These are phyloP conservation scores for Pantala flavescens DNA, from an alignment of 1,140 invertebrate genomes.

Conservation along the genomic window DNA sequence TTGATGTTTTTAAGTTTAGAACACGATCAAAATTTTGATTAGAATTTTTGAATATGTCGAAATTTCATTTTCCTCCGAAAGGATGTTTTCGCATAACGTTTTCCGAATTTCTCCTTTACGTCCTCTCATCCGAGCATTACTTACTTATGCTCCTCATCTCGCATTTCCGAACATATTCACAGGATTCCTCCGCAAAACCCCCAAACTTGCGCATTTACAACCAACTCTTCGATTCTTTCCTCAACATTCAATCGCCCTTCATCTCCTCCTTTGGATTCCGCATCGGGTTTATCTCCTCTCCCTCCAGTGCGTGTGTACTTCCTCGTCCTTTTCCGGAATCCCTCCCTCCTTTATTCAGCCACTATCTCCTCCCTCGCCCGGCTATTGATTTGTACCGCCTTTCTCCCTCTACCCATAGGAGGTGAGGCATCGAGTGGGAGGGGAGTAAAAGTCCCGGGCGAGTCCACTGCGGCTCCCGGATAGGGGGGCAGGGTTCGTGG, in stretches of 20 bases:
- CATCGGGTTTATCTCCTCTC: neutral
- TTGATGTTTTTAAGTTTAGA: too few species aligned
- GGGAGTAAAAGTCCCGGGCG: conserved; percentile 5
- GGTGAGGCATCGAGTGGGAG: neutral
- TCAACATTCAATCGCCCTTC: neutral
- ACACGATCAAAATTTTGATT: too few species aligned
- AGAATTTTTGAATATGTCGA: too few species aligned
- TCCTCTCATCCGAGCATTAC: too few species aligned
- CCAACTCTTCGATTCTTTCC: neutral
- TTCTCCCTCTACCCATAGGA: neutral
- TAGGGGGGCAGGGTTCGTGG: neutral
- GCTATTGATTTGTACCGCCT: conserved; percentile 1
- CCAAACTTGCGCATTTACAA: too few species aligned
- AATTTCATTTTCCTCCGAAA: too few species aligned
- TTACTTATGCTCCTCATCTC: too few species aligned
- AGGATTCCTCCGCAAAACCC: too few species aligned
- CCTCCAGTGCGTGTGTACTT: neutral
- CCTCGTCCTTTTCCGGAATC: neutral
- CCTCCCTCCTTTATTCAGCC: neutral
- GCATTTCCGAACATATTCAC: too few species aligned
- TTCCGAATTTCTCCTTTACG: too few species aligned
- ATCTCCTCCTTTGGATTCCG: neutral
- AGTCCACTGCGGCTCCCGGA: neutral
- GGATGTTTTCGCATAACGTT: too few species aligned
- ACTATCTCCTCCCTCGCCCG: neutral